Conservation (phyloP, 2,797 vertebrate genomes). For the Carapus acus region DNA sequence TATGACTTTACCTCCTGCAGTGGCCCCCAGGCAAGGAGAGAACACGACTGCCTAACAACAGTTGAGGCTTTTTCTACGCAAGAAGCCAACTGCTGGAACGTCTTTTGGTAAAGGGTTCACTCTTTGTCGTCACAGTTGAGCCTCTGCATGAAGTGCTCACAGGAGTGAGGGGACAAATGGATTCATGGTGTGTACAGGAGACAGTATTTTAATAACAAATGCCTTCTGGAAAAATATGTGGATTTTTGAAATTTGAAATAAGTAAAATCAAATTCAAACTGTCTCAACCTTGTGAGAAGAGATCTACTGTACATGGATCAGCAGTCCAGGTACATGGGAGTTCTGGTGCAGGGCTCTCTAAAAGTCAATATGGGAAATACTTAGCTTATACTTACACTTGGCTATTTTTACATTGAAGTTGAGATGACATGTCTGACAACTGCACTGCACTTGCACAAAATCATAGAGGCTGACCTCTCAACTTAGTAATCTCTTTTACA, state of each 20-base stretch:
- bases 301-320: too few relatives aligned
- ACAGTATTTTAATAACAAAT: slow-evolving; percentile 3
- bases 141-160: slow-evolving; percentile 43
- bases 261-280: slow-evolving; percentile 6
- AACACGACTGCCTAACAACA: slow-evolving; percentile 67
- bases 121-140: slow-evolving; percentile 42
- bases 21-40: slow-evolving; percentile 62
- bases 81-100: slow-evolving; percentile 57
- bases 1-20: slow-evolving; percentile 74
- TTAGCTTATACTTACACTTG: too few relatives aligned
- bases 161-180: slow-evolving; percentile 10
- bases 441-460: slow-evolving; percentile 20
- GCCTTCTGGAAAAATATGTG: not conserved
- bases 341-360: too few relatives aligned
- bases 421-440: slow-evolving; percentile 16
- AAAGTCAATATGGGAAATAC: too few relatives aligned
- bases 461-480: slow-evolving; percentile 16
- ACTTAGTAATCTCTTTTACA: slow-evolving; percentile 31
- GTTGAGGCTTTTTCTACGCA: slow-evolving; percentile 57
- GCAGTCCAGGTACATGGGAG: too few relatives aligned
- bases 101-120: slow-evolving; percentile 44
- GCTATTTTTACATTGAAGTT: slow-evolving; percentile 10
- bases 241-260: not conserved
- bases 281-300: slow-evolving; percentile 4
- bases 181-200: slow-evolving; percentile 26